Conservation (phyloP, 2,797 vertebrate species). For the Microchirus variegatus region DNA sequence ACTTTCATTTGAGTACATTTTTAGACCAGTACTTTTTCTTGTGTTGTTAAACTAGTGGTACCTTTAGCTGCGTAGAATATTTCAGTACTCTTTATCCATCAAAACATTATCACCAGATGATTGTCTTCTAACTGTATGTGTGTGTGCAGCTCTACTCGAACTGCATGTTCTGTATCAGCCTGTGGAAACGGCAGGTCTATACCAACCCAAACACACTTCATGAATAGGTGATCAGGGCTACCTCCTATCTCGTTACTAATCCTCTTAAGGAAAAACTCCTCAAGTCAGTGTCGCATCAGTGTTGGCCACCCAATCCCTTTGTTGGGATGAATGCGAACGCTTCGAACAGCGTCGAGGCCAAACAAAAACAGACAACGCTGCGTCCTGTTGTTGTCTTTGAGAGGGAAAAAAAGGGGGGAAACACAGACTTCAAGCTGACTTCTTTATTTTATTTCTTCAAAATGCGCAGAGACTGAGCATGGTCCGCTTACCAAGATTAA, state of each 20-base stretch:
- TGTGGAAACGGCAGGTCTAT: slow-evolving; percentile 60
- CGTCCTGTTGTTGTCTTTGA: slow-evolving; percentile 17
- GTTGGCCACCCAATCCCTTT: slow-evolving; percentile 60
- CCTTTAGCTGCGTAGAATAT: too few relatives aligned
- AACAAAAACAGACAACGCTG: slow-evolving; percentile 37
- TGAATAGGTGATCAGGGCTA: slow-evolving; percentile 74
- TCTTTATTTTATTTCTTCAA: slow-evolving; percentile 68
- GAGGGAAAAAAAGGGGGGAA: slow-evolving; percentile 25
- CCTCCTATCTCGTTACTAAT: slow-evolving; percentile 76
- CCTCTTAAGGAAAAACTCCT: slow-evolving; percentile 70
- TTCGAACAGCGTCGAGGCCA: slow-evolving; percentile 34
- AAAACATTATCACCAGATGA: too few relatives aligned
- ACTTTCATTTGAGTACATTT: too few relatives aligned
- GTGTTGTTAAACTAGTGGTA: too few relatives aligned
- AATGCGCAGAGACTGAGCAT: slow-evolving; percentile 62
- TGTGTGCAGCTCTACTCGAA: slow-evolving; percentile 33
- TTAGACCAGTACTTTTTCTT: too few relatives aligned
- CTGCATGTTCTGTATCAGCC: slow-evolving; percentile 53
- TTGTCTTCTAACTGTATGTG: too few relatives aligned
- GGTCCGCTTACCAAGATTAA: slow-evolving; percentile 83
- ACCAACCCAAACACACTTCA: slow-evolving; percentile 69
- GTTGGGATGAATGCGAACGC: slow-evolving; percentile 56
- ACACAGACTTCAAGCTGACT: slow-evolving; percentile 40
- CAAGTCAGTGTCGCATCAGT: slow-evolving; percentile 60
- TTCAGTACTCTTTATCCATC: too few relatives aligned